Evolutionary conservation across 2,888 invertebrate species (phyloP), one percentile per base, ranked within the genome.

Genomic region (Portevinia maculata): DNA sequence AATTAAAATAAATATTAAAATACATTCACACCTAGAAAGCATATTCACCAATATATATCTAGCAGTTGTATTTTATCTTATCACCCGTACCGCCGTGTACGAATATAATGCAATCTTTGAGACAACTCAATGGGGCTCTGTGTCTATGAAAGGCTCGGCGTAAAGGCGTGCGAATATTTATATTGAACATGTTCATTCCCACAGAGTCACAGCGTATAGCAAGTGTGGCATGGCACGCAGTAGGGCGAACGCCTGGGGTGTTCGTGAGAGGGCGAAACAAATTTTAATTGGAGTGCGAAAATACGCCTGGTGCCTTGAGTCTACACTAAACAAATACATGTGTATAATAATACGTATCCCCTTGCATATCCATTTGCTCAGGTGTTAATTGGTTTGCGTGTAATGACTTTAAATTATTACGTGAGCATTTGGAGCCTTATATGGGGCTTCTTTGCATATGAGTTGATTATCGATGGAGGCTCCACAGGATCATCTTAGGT

Each of bases 311-410:
- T 37, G 41, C 39, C 44, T 28, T 32, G 24, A 19, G 32, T 30
- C 37, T 39, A 32, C 6, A 32, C 44, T 13, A 41, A 17, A 44
- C 30, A 28, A 37, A 50, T 41, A 83, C 62, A 37, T 19, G 21
- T 28, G 30, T 3, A 17, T 11, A 37, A 0, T 6, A 2, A 11
- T 32, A 13, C 17, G n/a, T 21, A 19, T 24, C 9, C 52, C 17
- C 24, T 34, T 39, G 52, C 48, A 39, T 7, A 39, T 70, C 70
- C 79, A 76, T 86, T 84, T 84, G 60, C 73, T 84, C 65, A 85
- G 85, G 85, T 85, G 85, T 86, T 85, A 86, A 86, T 86, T 85
- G 84, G 85, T 78, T 85, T 74, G 85, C 86, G 74, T 86, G 86
- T 86, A 85, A 86, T 85, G 70, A 70, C 60, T 76, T 84, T 71